phyloP scores from a whole-genome alignment of 2,888 invertebrate species.

The Cantharis flavilabris region DNA sequence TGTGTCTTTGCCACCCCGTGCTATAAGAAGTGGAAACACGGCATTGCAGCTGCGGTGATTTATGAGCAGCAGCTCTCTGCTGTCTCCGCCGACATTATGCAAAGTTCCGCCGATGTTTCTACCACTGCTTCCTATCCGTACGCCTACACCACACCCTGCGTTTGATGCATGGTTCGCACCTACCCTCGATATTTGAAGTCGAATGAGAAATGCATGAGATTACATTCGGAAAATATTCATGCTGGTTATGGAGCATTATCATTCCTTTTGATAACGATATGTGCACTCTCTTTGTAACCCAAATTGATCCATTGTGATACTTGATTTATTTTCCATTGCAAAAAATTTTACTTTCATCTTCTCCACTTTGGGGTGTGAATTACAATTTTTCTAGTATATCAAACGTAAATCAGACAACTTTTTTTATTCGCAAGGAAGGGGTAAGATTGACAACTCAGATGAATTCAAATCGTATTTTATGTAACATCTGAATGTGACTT shows the following conservation, averaged over 20 bases:
- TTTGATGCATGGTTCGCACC: slow-evolving; percentile 47
- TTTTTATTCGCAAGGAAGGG: not conserved
- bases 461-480: not conserved
- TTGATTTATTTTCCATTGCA: slow-evolving; percentile 15
- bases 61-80: slow-evolving; percentile 54
- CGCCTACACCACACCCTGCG: slow-evolving; percentile 35
- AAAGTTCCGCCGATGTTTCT: slow-evolving; percentile 54
- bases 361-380: not conserved
- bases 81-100: slow-evolving; percentile 57
- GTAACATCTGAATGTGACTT: not conserved
- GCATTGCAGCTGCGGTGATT: slow-evolving; percentile 50
- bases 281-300: slow-evolving; percentile 22
- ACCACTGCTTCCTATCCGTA: slow-evolving; percentile 43
- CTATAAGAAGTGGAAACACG: slow-evolving; percentile 30
- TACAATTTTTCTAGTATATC: not conserved
- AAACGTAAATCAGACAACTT: not conserved
- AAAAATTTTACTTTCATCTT: not conserved
- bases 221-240: slow-evolving; percentile 44
- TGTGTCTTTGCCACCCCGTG: slow-evolving; percentile 22
- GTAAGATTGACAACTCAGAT: not conserved
- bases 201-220: slow-evolving; percentile 40
- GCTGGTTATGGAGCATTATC: slow-evolving; percentile 40
- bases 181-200: slow-evolving; percentile 40
- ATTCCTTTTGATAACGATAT: slow-evolving; percentile 40
- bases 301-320: slow-evolving; percentile 31